Conservation (phyloP, 2,113 vertebrate species). For the Motacilla alba region DNA sequence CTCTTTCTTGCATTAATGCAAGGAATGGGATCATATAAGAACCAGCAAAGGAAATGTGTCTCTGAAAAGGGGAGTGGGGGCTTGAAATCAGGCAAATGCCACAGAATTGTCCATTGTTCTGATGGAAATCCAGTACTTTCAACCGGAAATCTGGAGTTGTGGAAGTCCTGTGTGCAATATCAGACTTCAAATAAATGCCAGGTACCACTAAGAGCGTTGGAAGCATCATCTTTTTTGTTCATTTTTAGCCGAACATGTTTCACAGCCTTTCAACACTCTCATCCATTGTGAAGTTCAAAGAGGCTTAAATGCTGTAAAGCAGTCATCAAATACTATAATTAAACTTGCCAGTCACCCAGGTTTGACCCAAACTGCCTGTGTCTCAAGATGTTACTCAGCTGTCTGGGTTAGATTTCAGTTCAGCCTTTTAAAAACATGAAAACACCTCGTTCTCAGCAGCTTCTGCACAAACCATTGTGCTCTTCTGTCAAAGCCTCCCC, state of each 20-base stretch:
- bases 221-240: not conserved
- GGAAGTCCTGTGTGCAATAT: not conserved
- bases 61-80: not conserved
- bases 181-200: not conserved
- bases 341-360: conserved; percentile 50
- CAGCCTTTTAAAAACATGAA: not conserved
- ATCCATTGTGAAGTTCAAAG: conserved; percentile 41
- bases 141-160: not conserved
- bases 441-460: not conserved
- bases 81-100: not conserved
- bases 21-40: not conserved
- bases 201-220: not conserved
- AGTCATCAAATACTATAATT: conserved; percentile 50
- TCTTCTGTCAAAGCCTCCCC: not conserved
- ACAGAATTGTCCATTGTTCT: not conserved
- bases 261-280: conserved; percentile 32
- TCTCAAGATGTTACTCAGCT: conserved; percentile 42
- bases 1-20: not conserved
- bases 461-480: not conserved
- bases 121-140: not conserved
- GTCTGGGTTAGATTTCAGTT: not conserved
- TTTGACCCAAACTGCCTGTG: conserved; percentile 38
- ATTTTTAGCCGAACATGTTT: conserved; percentile 24
- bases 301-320: conserved; percentile 39
- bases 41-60: not conserved